Evolutionary conservation across 2,888 invertebrate genomes (phyloP).

Genomic region (Sylvicola fuscatus): DNA sequence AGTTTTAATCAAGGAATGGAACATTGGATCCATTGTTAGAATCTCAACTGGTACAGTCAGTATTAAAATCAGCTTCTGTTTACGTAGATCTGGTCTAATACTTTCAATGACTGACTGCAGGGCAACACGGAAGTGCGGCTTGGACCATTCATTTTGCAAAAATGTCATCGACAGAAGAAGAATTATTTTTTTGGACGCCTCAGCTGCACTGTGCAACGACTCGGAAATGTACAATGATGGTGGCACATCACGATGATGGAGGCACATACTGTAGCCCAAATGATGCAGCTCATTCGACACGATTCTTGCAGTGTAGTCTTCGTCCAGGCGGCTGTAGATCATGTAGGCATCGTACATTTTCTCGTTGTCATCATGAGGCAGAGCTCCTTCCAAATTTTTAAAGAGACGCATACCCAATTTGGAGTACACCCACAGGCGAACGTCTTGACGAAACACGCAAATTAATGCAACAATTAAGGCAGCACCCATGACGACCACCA

Average conservation of each 20-base stretch:
- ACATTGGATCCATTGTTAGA: conserved; percentile 50
- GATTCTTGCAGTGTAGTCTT: conserved; percentile 43
- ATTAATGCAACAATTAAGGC: conserved; percentile 48
- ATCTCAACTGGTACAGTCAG: conserved; percentile 45
- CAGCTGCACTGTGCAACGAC: conserved; percentile 26
- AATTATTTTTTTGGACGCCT: conserved; percentile 49
- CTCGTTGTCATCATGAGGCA: conserved; percentile 23
- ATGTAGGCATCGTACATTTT: conserved; percentile 74
- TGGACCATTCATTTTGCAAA: conserved; percentile 64
- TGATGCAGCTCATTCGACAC: conserved; percentile 56
- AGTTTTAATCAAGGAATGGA: conserved; percentile 48
- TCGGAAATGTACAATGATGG: conserved; percentile 23
- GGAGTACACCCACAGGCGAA: conserved; percentile 60
- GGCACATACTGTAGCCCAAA: conserved; percentile 35
- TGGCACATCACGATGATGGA: conserved; percentile 39
- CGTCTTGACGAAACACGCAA: conserved; percentile 58
- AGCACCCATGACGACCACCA: conserved; percentile 49
- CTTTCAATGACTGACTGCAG: conserved; percentile 48
- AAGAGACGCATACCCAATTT: conserved; percentile 59
- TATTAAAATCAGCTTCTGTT: conserved; percentile 35
- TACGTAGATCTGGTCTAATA: conserved; percentile 39
- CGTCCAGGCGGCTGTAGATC: conserved; percentile 67
- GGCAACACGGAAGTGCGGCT: conserved; percentile 61
- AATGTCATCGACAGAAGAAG: conserved; percentile 64
- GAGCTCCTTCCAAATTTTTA: conserved; percentile 20